Conservation (phyloP, 2,797 vertebrate species). For the Phrynocephalus guinanensis region DNA sequence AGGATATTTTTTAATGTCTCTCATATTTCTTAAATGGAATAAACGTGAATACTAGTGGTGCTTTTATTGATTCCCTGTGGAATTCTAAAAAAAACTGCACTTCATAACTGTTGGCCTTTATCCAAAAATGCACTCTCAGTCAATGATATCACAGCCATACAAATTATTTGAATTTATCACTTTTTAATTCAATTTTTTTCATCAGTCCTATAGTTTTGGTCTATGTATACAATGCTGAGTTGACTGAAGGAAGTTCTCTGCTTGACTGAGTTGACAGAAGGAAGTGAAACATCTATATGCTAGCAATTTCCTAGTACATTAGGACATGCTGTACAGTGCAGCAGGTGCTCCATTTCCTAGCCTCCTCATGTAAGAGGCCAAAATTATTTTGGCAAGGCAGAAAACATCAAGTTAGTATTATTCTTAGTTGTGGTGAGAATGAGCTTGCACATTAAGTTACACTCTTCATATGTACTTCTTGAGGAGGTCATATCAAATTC, state of each 20-base stretch:
- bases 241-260: background rate
- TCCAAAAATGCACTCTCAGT: background rate
- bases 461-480: background rate
- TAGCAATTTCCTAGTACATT: background rate
- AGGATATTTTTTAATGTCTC: background rate
- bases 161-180: background rate
- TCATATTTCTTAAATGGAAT: background rate
- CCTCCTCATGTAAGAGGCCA: background rate
- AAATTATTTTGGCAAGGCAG: background rate
- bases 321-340: background rate
- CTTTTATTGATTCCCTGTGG: background rate
- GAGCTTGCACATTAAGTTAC: background rate
- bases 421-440: background rate
- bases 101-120: background rate
- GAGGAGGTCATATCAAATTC: background rate
- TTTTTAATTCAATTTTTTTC: background rate
- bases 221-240: background rate
- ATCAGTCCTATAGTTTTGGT: background rate
- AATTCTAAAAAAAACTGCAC: background rate
- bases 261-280: background rate
- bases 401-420: background rate
- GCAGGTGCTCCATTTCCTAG: background rate
- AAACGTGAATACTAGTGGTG: background rate
- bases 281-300: no score
- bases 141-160: background rate